Evolutionary conservation across 2,797 vertebrate species (phyloP).

Genomic region (Chrysocyon brachyurus): DNA sequence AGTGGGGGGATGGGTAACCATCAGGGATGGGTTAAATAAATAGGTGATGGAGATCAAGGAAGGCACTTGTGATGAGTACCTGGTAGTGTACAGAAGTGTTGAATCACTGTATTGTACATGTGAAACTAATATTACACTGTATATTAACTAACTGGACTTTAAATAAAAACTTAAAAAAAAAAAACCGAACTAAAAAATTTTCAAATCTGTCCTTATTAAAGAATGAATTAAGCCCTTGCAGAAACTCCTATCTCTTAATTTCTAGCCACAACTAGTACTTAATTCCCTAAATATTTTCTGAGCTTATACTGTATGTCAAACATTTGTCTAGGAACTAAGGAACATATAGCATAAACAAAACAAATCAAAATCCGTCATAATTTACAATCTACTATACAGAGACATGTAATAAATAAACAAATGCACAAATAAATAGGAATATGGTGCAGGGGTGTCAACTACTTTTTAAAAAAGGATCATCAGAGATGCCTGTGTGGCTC

Average conservation of each 20-base stretch:
- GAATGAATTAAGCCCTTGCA: background rate
- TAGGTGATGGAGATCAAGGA: background rate
- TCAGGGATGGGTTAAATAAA: background rate
- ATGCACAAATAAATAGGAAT: slow-evolving; percentile 16
- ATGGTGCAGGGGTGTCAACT: background rate
- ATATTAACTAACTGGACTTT: background rate
- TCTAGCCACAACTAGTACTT: slow-evolving; percentile 7
- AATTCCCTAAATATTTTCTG: slow-evolving; percentile 39
- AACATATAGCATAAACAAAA: background rate
- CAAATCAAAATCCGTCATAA: background rate
- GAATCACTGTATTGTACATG: background rate
- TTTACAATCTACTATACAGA: background rate
- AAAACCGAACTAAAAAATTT: background rate
- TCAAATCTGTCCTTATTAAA: background rate
- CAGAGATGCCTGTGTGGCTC: too few relatives aligned
- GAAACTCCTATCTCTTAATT: background rate
- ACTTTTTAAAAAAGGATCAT: background rate
- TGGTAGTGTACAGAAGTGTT: background rate
- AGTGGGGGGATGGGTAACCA: background rate
- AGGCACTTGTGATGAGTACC: background rate
- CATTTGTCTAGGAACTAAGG: slow-evolving; percentile 9
- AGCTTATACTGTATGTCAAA: background rate
- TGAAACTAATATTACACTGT: background rate
- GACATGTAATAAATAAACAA: slow-evolving; percentile 1
- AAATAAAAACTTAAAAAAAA: background rate